Evolutionary conservation across 2,797 vertebrate genomes (phyloP), one percentile per base, ranked within the genome.

Genomic region (Macropodus opercularis): DNA sequence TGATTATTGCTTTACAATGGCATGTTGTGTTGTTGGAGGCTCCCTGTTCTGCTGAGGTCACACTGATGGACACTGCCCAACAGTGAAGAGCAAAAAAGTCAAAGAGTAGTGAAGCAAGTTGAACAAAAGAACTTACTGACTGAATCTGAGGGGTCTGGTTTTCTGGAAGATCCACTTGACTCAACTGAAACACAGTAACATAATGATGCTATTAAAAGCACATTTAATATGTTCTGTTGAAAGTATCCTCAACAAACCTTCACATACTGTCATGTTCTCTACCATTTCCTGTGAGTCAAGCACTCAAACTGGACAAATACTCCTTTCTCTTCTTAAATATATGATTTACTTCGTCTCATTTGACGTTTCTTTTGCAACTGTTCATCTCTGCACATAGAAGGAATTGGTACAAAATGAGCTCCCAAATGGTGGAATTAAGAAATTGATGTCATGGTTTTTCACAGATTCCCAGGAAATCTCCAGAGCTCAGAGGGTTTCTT

Each of bases 71-170:
- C 65, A 21, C 19, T 64, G 42, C 56, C 82, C 63, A 81, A 29
- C 43, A 56, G 17, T 1, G 34, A 44, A 48, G 38, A 47, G 18
- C 61, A 51, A 50, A 35, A n/a, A 29, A 29, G 3, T 29, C 7
- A 8, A 29, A 29, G 7, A 29, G 27, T 29, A 29, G 11, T 29
- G 27, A 7, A 29, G 4, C 27, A 29, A 29, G 27, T 29, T 29
- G 11, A 29, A 29, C 27, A 7, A 39, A 36, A 41, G 17, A n/a
- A 92, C 92, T 92, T 79, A 93, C 92, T 91, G 81, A 86, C 42
- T 76, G 83, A 63, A 5, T 85, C 80, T 32, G 88, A 72, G 38
- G 79, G 5, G 8, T 71, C 71, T 6, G 90, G 83, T 74, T 69
- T 92, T 42, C 60, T 85, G 39, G 81, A 17, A 2, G 75, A 5